Conservation (phyloP, 2,113 vertebrate genomes). For the Gallinago undulata region DNA sequence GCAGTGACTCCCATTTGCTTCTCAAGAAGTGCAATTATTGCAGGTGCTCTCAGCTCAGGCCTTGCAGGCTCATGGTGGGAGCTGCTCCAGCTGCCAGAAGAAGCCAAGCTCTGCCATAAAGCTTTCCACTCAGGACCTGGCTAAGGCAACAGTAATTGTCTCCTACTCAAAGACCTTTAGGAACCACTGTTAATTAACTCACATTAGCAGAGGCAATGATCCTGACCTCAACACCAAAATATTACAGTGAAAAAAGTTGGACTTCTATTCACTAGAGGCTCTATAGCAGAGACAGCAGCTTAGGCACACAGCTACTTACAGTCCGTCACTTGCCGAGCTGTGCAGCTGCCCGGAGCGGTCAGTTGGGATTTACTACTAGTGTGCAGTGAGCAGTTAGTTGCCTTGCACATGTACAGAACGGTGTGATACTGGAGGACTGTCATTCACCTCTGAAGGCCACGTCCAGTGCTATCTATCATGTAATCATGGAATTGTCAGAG, state of each 20-base stretch:
- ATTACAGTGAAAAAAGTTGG: not conserved
- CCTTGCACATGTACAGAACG: fast-evolving
- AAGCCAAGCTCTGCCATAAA: not conserved
- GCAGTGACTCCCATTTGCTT: not conserved
- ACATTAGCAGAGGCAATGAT: not conserved
- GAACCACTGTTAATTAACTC: not conserved
- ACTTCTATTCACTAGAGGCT: not conserved
- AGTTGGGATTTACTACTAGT: not conserved
- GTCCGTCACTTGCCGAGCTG: not conserved
- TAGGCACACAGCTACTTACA: no score
- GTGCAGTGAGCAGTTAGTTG: fast-evolving
- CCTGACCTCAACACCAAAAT: not conserved
- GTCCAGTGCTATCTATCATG: fast-evolving
- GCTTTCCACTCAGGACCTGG: not conserved
- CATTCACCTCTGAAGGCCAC: not conserved
- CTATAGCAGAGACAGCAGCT: not conserved
- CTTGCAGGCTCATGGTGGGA: not conserved
- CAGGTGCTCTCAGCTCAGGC: not conserved
- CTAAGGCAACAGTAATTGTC: not conserved
- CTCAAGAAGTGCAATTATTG: not conserved
- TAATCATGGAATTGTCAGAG: no score
- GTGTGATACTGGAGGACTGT: no score
- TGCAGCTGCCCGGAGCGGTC: not conserved
- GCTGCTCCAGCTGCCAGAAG: not conserved
- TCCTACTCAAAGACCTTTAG: not conserved